phyloP scores from a whole-genome alignment of 1,140 invertebrate genomes.

The Platorchestia sp. region DNA sequence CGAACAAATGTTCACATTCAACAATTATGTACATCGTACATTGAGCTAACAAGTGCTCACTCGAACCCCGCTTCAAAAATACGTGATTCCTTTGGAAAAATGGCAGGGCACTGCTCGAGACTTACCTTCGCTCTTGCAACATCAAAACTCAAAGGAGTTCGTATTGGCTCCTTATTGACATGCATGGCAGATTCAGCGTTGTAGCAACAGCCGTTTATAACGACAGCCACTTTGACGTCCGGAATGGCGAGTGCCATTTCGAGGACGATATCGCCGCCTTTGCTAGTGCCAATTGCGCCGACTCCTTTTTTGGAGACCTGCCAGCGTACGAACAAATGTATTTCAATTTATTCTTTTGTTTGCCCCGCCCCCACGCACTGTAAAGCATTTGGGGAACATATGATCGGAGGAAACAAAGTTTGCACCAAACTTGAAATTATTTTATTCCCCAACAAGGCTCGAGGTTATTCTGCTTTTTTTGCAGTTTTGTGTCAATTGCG shows the following conservation, averaged over 20 bases:
- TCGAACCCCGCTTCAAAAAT: neutral
- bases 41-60: neutral
- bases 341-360: no score
- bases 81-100: neutral
- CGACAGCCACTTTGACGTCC: conserved; percentile 4
- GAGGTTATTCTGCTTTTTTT: no score
- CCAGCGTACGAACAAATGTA: neutral
- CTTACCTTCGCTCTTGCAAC: neutral
- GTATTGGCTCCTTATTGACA: neutral
- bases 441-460: no score
- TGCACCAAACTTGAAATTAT: no score
- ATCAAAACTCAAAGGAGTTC: neutral
- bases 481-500: no score
- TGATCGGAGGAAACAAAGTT: no score
- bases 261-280: conserved; percentile 56
- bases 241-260: conserved; percentile 57
- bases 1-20: neutral
- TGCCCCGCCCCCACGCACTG: no score
- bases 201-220: conserved; percentile 15
- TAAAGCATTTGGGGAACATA: no score
- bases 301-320: conserved; percentile 56
- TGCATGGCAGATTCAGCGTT: neutral
- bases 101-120: neutral
- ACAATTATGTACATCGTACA: neutral
- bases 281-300: conserved; percentile 58